phyloP scores from a whole-genome alignment of 2,797 vertebrate species.

The Nyctibius grandis region DNA sequence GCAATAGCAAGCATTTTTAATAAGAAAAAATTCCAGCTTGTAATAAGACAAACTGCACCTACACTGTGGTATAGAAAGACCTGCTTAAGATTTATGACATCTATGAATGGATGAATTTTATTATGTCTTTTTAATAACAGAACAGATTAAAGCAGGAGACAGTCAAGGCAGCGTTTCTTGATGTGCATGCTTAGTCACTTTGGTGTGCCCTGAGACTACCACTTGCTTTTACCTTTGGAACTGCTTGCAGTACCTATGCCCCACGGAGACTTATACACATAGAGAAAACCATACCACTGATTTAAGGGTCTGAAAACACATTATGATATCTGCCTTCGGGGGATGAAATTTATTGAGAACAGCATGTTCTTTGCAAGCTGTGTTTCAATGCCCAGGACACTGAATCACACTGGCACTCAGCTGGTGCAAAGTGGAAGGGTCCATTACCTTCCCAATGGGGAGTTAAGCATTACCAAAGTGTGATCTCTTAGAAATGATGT shows the following conservation, averaged over 20 bases:
- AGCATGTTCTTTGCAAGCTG: constrained; percentile 4
- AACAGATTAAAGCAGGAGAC: not conserved
- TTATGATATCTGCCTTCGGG: not conserved
- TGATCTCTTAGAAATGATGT: not conserved
- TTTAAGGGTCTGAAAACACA: not conserved
- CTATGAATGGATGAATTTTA: not conserved
- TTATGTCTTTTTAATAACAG: not conserved
- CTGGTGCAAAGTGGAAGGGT: not conserved
- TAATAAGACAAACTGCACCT: not conserved
- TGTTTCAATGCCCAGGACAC: not conserved
- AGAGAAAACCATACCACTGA: not conserved
- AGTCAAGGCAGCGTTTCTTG: not conserved
- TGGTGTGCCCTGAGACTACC: not conserved
- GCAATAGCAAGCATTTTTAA: not conserved
- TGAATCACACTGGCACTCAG: not conserved
- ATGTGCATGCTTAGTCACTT: not conserved
- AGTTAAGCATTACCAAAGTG: not conserved
- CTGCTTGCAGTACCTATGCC: not conserved
- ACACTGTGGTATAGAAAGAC: not conserved
- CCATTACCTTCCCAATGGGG: constrained; percentile 24
- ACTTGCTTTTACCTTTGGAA: not conserved
- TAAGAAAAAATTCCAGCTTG: not conserved
- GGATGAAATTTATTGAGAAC: not conserved
- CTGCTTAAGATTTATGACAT: not conserved
- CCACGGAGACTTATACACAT: not conserved